A percentile compares a stretch with the other conserved stretches of the same genome.
Conservation (phyloP, 2,888 invertebrate species). For the Shargacucullia verbasci region DNA sequence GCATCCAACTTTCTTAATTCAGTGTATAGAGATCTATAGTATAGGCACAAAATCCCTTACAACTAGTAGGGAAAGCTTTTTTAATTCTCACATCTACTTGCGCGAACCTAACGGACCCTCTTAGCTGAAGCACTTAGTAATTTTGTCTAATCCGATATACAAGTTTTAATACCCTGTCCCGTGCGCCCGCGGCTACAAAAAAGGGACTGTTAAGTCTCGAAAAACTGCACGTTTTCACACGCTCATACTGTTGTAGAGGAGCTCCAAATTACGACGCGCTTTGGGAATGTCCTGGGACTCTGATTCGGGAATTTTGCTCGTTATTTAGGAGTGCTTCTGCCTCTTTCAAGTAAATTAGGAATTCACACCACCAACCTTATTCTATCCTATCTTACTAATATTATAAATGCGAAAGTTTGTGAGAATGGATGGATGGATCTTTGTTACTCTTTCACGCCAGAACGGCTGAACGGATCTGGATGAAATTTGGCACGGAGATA, state of each 20-base stretch:
- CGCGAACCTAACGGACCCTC: constrained; percentile 61
- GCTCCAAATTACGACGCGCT: constrained; percentile 2
- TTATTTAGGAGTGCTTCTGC: too few species aligned
- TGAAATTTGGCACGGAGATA: too few species aligned
- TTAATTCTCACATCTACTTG: constrained; percentile 51
- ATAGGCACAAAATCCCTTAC: constrained; percentile 26
- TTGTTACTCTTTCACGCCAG: too few species aligned
- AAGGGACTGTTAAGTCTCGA: constrained; percentile 83
- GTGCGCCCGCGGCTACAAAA: constrained; percentile 82
- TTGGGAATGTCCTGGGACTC: constrained; percentile 16
- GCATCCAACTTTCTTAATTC: background rate
- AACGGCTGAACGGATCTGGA: too few species aligned
- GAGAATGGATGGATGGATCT: too few species aligned
- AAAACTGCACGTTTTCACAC: constrained; percentile 86
- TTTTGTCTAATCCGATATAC: constrained; percentile 86
- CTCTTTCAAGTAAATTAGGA: too few species aligned
- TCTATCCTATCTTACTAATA: too few species aligned
- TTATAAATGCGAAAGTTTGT: too few species aligned
- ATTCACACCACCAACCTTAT: too few species aligned
- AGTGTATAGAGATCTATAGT: constrained; percentile 16
- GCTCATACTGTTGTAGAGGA: constrained; percentile 64
- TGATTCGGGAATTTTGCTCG: too few species aligned
- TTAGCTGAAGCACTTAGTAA: constrained; percentile 85
- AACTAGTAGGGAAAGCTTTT: constrained; percentile 49
- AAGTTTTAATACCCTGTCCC: constrained; percentile 85